Base-by-base conservation (phyloP, 2,113 vertebrate genomes). In the Thunnus maccoyii region DNA sequence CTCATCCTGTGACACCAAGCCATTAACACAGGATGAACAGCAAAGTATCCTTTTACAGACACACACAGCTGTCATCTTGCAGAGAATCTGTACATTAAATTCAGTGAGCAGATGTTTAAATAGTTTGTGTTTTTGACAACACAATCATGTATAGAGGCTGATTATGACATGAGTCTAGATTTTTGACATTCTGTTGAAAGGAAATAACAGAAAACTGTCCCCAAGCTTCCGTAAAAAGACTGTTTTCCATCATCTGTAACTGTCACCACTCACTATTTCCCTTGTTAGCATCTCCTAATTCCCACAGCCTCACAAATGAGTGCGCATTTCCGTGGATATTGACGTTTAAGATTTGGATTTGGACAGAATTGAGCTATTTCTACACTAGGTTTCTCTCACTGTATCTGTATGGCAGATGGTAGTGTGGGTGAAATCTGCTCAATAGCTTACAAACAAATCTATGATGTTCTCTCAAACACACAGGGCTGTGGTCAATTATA, bases 1-100 rank as follows among this genome's bases (percentile, higher is more conserved):
- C 89, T 91, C 86, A 7, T 92, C 93, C 20, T 98, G 97, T 83
- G 94, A 96, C 86, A 89, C 92, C n/a, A 96, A 93, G 51, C 92
- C 91, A 18, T 92, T 99, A 64, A 95, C 96, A 88, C 98, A 99
- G 92, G 97, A 97, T 0, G 97, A 99, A 70, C 96, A 97, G 92
- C 95, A 94, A 58, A 98, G 97, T 99, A 99, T 99, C 97, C 97
- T 98, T 89, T 87, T 18, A 84, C 48, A 30, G 27, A 30, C 80
- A 1, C 58, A 47, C 32, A 20, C 68, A 27, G 57, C 60, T 54
- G 16, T 72, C 65, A 51, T 66, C 75, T 74, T 72, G 77, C 67
- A 14, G 7, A 44, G 17, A 52, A 30, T 41, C 5, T 14, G n/a
- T 13, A 60, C 46, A 4, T 77, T 48, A 71, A 16, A 83, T 75